Conservation (phyloP, 2,113 vertebrate genomes). For the Catagonus wagneri region DNA sequence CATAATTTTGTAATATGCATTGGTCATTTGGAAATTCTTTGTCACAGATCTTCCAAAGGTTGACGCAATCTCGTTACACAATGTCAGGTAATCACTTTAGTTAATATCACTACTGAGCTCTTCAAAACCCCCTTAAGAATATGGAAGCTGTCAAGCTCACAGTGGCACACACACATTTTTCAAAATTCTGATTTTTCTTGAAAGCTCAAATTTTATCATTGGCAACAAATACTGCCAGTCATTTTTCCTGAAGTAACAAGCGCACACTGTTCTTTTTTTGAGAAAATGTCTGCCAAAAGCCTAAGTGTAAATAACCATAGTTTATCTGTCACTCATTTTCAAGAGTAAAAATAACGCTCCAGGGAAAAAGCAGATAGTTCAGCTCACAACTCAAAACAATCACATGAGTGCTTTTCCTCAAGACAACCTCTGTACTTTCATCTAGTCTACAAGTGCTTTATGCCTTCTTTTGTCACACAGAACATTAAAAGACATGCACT, state of each 20-base stretch:
- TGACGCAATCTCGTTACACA: background rate
- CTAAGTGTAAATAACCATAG: background rate
- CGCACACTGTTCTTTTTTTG: background rate
- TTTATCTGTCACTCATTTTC: background rate
- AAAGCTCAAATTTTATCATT: conserved; percentile 20
- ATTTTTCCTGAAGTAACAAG: background rate
- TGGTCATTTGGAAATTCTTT: background rate
- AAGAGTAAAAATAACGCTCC: background rate
- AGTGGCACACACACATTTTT: background rate
- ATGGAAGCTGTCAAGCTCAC: background rate
- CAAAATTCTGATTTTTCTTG: conserved; percentile 31
- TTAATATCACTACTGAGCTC: background rate
- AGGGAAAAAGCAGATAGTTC: background rate
- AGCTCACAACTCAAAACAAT: background rate
- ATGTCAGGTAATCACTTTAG: background rate
- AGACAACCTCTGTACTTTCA: background rate
- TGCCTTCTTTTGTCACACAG: background rate
- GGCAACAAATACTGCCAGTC: background rate
- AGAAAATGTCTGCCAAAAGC: background rate
- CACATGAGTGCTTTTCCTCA: background rate
- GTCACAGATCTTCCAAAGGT: background rate
- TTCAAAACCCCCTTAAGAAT: background rate
- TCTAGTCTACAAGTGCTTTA: background rate
- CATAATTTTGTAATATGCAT: background rate
- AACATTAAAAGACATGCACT: background rate